phyloP scores from a whole-genome alignment of 2,797 vertebrate species.

The Hylomyscus alleni region DNA sequence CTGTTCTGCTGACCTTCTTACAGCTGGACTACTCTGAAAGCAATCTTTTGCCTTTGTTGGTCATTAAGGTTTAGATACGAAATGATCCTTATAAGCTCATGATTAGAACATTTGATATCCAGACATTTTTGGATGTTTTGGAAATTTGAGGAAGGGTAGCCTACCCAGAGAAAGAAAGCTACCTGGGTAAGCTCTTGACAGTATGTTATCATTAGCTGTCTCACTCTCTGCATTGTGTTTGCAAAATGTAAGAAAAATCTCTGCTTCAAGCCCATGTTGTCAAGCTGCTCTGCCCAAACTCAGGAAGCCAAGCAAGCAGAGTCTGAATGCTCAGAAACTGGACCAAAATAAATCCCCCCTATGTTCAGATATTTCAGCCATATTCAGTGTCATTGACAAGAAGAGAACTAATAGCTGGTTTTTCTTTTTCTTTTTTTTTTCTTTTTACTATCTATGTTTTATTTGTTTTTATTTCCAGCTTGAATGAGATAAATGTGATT shows the following conservation, averaged over 20 bases:
- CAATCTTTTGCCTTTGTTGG: not conserved
- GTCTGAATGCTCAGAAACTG: not conserved
- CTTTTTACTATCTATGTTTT: not conserved
- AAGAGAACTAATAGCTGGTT: not conserved
- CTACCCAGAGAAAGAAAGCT: not conserved
- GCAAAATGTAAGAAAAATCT: not conserved
- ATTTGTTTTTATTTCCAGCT: not conserved
- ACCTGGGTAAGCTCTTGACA: no score
- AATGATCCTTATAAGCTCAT: not conserved
- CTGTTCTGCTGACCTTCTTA: slow-evolving; percentile 26
- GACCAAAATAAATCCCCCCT: not conserved
- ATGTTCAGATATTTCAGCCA: not conserved
- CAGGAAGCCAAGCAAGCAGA: not conserved
- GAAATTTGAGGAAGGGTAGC: not conserved
- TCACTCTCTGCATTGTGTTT: not conserved
- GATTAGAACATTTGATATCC: not conserved
- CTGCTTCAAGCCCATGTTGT: not conserved
- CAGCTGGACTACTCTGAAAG: slow-evolving; percentile 47
- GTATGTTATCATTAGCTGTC: not conserved
- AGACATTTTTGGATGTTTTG: not conserved
- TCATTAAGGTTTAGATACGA: not conserved
- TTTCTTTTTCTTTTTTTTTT: not conserved
- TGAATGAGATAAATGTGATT: slow-evolving; percentile 36
- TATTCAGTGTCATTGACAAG: not conserved
- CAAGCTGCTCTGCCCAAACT: not conserved